Conservation (phyloP, 2,888 invertebrate genomes). For the Parapristionchus giblindavisi region DNA sequence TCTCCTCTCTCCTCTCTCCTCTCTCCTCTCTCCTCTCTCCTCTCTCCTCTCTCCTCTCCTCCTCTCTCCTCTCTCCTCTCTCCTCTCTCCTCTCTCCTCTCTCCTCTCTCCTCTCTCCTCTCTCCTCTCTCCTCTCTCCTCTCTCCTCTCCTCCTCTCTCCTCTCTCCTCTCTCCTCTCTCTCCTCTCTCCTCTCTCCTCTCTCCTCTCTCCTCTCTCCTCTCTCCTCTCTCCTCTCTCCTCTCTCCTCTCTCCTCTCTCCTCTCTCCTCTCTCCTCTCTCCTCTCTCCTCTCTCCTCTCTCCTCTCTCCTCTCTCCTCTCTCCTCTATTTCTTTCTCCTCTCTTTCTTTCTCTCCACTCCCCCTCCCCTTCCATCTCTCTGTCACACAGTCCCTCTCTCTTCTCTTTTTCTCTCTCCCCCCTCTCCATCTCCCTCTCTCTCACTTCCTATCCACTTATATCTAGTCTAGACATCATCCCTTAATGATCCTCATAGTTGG, state of each 20-base stretch:
- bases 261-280: background rate
- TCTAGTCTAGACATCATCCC: too few relatives aligned
- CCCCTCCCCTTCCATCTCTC: background rate
- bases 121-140: background rate
- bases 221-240: background rate
- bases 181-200: too few relatives aligned
- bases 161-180: conserved; percentile 32
- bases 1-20: background rate
- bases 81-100: conserved; percentile 10
- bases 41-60: background rate
- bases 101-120: background rate
- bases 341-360: background rate
- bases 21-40: background rate
- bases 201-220: background rate
- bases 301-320: conserved; percentile 31
- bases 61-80: background rate
- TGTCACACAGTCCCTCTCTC: background rate
- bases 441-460: too few relatives aligned
- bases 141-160: conserved; percentile 35
- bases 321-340: conserved; percentile 23
- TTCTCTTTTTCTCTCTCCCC: background rate
- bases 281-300: background rate
- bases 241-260: background rate
- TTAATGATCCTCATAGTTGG: too few relatives aligned
- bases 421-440: background rate